phyloP scores from a whole-genome alignment of 2,888 invertebrate genomes.

The Trichogramma dendrolimi region DNA sequence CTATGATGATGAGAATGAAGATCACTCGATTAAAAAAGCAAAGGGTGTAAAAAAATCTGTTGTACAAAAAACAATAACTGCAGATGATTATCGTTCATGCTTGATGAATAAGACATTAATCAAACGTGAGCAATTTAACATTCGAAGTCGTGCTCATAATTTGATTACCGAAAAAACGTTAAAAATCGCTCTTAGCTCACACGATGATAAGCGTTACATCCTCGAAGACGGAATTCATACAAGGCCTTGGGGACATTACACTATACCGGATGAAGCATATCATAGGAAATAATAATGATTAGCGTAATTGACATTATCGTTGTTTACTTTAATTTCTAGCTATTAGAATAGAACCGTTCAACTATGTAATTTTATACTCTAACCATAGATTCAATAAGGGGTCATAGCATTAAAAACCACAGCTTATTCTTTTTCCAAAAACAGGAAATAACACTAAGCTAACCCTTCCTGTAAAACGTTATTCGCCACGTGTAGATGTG shows the following conservation, averaged over 20 bases:
- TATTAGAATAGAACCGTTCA: too few species aligned
- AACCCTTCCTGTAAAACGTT: too few species aligned
- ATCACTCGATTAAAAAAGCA: conserved; percentile 28
- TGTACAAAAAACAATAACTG: conserved; percentile 19
- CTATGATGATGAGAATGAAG: conserved; percentile 17
- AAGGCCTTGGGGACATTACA: background rate
- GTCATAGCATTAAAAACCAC: too few species aligned
- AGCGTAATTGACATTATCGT: too few species aligned
- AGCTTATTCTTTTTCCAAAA: too few species aligned
- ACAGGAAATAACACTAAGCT: too few species aligned
- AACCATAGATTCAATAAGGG: too few species aligned
- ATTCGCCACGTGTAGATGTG: too few species aligned
- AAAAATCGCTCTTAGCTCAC: background rate
- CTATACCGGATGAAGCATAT: too few species aligned
- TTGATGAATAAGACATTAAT: background rate
- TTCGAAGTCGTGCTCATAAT: background rate
- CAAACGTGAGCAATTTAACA: background rate
- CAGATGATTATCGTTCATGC: conserved; percentile 25
- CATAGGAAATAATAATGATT: too few species aligned
- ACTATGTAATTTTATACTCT: too few species aligned
- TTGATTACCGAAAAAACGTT: background rate
- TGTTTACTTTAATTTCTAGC: too few species aligned
- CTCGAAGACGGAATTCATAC: background rate
- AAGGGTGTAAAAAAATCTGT: conserved; percentile 31
- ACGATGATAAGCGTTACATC: conserved; percentile 3